A percentile compares a stretch with the other conserved stretches of the same genome.
phyloP scores from a whole-genome alignment of 2,797 vertebrate species.

The Chrosomus eos region DNA sequence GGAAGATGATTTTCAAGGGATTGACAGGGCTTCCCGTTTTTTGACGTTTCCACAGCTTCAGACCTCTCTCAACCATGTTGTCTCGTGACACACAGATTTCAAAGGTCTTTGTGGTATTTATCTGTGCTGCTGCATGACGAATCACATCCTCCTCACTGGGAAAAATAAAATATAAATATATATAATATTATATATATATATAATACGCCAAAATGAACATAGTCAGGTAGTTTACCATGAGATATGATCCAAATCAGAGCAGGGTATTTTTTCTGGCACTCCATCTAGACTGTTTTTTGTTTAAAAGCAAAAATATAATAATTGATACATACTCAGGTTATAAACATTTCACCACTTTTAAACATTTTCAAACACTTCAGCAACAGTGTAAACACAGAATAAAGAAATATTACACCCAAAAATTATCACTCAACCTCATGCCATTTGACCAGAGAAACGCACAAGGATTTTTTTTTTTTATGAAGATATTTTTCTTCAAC shows the following conservation, averaged over 20 bases:
- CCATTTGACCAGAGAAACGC: neutral
- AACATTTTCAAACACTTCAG: no score
- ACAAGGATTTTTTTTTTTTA: neutral
- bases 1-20: slow-evolving; percentile 38
- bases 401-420: no score
- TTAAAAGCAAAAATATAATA: no score
- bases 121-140: neutral
- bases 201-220: neutral
- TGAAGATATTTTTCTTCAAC: no score
- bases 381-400: no score
- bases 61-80: slow-evolving; percentile 40
- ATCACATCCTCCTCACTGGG: slow-evolving; percentile 24
- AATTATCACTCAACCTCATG: neutral
- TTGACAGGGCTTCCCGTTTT: slow-evolving; percentile 28
- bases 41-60: slow-evolving; percentile 38
- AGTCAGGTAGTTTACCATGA: neutral
- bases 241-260: neutral
- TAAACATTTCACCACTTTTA: no score
- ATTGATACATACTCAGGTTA: no score
- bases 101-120: neutral
- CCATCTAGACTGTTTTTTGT: neutral
- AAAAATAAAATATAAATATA: neutral
- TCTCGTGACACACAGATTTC: slow-evolving; percentile 41
- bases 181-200: no score
- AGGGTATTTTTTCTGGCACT: neutral